Percentiles rank a stretch among this genome's conserved stretches.
Conservation (phyloP, 2,888 invertebrate species). For the Oscheius sp. region DNA sequence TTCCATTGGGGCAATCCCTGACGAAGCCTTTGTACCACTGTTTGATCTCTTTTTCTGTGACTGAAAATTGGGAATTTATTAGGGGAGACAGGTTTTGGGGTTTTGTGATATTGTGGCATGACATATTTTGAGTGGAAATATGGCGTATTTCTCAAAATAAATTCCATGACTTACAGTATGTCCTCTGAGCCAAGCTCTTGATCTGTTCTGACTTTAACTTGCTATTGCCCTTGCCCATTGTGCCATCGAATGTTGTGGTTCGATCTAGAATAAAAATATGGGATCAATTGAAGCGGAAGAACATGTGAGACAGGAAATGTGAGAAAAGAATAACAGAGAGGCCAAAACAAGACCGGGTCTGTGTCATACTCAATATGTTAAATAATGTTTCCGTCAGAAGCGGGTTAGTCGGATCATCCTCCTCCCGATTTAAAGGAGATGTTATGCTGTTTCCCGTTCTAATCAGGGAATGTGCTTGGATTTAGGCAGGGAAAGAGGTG, state of each 20-base stretch:
- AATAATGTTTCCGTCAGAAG: no score
- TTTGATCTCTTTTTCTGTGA: constrained; percentile 75
- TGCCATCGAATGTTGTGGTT: constrained; percentile 23
- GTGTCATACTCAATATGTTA: no score
- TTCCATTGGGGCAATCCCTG: constrained; percentile 94
- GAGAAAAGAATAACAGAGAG: not conserved
- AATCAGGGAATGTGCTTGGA: no score
- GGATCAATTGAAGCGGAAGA: not conserved
- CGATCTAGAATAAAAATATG: not conserved
- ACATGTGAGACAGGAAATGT: not conserved
- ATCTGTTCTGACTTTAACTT: constrained; percentile 95
- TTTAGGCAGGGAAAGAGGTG: no score
- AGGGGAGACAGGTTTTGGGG: not conserved
- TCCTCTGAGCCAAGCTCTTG: constrained; percentile 88
- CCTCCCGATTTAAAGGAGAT: no score
- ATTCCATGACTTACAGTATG: constrained; percentile 84
- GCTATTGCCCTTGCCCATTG: constrained; percentile 94
- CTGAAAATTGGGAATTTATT: constrained; percentile 65
- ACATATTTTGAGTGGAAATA: no score
- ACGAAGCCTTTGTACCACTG: constrained; percentile 85
- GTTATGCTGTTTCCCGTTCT: no score
- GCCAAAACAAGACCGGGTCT: not conserved
- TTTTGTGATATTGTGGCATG: not conserved
- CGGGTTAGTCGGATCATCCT: no score
- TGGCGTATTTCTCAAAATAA: not conserved